Conservation (phyloP, 2,888 invertebrate genomes). For the Amphipoea oculea region DNA sequence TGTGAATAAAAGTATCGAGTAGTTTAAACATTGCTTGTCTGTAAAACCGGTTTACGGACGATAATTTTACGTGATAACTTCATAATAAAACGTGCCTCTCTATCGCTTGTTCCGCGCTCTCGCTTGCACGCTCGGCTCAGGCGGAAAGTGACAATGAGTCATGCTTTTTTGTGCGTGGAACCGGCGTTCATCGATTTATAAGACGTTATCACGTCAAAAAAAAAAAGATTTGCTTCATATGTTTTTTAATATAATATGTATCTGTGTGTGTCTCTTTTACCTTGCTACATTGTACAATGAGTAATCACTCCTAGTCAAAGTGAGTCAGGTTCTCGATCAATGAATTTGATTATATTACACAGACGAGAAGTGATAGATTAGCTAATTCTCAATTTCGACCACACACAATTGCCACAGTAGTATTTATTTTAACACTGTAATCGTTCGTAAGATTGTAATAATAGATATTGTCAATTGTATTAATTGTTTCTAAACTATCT, state of each 20-base stretch:
- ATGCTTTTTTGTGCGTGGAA: too few species aligned
- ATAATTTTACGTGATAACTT: too few species aligned
- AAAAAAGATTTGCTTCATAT: conserved; percentile 4
- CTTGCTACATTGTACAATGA: background rate
- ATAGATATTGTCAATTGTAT: background rate
- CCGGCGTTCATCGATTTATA: too few species aligned
- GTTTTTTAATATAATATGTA: background rate
- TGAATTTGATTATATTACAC: conserved; percentile 23
- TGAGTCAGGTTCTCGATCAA: conserved; percentile 16
- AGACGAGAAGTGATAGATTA: conserved; percentile 23
- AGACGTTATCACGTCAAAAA: background rate
- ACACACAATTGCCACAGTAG: conserved; percentile 17
- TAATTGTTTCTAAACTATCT: background rate
- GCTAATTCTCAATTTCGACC: conserved; percentile 10
- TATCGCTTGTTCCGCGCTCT: too few species aligned
- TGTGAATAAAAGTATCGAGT: background rate
- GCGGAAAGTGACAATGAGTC: too few species aligned
- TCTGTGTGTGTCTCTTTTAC: background rate
- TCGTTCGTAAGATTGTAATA: background rate
- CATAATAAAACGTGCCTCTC: too few species aligned
- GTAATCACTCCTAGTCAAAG: conserved; percentile 4
- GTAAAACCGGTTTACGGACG: too few species aligned
- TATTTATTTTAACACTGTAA: background rate
- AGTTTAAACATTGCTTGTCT: too few species aligned
- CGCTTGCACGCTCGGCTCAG: too few species aligned